phyloP scores from a whole-genome alignment of 2,888 invertebrate genomes.

The Epiblema foenella region DNA sequence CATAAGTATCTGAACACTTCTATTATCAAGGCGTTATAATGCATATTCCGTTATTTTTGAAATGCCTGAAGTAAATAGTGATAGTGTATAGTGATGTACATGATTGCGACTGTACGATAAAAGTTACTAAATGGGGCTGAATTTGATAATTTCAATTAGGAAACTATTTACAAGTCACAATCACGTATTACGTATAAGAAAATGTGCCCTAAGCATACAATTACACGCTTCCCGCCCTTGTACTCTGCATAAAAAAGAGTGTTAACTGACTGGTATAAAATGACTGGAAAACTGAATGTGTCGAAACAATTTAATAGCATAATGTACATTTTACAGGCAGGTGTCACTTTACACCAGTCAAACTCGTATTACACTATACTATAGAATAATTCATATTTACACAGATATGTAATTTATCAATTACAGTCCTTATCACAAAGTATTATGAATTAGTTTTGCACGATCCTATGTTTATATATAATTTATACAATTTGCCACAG shows the following conservation, averaged over 20 bases:
- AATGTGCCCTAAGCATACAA: slow-evolving; percentile 21
- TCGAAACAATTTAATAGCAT: background rate
- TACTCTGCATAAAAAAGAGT: slow-evolving; percentile 45
- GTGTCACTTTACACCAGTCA: slow-evolving; percentile 3
- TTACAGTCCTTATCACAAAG: slow-evolving; percentile 50
- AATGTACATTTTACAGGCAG: background rate
- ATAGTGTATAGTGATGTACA: too few species aligned
- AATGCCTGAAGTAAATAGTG: too few species aligned
- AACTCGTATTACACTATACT: slow-evolving; percentile 11
- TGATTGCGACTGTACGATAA: background rate
- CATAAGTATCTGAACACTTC: too few species aligned
- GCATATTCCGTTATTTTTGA: too few species aligned
- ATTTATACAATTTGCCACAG: slow-evolving; percentile 44
- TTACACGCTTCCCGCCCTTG: slow-evolving; percentile 45
- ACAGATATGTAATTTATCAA: slow-evolving; percentile 49
- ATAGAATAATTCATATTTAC: slow-evolving; percentile 38
- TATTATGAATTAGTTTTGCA: slow-evolving; percentile 49
- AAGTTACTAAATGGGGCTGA: background rate
- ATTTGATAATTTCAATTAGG: background rate
- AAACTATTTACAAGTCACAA: slow-evolving; percentile 35
- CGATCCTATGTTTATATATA: slow-evolving; percentile 10
- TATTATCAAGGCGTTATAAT: too few species aligned
- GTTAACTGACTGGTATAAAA: slow-evolving; percentile 17
- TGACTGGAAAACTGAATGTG: background rate
- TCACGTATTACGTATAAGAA: slow-evolving; percentile 35